These are phyloP conservation scores for Macroteleia sp. DNA, from an alignment of 2,888 invertebrate genomes.

Conservation along the genomic window DNA sequence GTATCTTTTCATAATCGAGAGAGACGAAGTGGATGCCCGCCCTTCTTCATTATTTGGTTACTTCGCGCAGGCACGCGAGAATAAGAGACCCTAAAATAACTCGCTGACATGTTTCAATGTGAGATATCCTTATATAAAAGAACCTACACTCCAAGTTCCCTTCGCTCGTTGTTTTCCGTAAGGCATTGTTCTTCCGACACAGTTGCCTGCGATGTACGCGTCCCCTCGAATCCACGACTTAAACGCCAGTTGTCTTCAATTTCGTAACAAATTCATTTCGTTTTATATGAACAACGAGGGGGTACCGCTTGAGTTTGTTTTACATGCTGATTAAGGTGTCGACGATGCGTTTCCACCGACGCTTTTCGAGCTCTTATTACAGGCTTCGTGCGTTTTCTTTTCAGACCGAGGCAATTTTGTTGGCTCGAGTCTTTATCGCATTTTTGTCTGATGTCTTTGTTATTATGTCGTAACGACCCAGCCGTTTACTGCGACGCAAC, in stretches of 20 bases:
- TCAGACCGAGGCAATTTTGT: not conserved
- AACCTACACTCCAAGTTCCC: slow-evolving; percentile 15
- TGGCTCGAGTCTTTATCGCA: slow-evolving; percentile 5
- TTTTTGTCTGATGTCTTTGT: slow-evolving; percentile 20
- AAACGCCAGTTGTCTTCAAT: slow-evolving; percentile 55
- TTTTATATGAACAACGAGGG: slow-evolving; percentile 13
- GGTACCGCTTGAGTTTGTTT: slow-evolving; percentile 30
- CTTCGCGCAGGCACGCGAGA: slow-evolving; percentile 71
- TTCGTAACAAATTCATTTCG: slow-evolving; percentile 53
- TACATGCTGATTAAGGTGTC: slow-evolving; percentile 57
- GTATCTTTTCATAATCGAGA: slow-evolving; percentile 40
- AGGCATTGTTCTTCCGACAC: slow-evolving; percentile 60
- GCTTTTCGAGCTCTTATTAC: slow-evolving; percentile 40
- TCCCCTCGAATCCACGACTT: slow-evolving; percentile 57
- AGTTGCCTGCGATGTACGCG: slow-evolving; percentile 3
- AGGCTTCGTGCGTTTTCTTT: slow-evolving; percentile 28
- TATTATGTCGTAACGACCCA: not conserved
- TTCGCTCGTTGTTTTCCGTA: slow-evolving; percentile 1
- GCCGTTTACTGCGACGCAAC: no score
- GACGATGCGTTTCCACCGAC: slow-evolving; percentile 28
- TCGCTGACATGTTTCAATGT: slow-evolving; percentile 72
- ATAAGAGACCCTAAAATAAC: slow-evolving; percentile 76
- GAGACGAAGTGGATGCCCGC: slow-evolving; percentile 12
- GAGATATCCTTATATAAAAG: slow-evolving; percentile 38
- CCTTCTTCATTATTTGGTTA: slow-evolving; percentile 76